A percentile compares a stretch with the other conserved stretches of the same genome.
Conservation (phyloP, 2,113 vertebrate genomes). For the Arizona elegans region DNA sequence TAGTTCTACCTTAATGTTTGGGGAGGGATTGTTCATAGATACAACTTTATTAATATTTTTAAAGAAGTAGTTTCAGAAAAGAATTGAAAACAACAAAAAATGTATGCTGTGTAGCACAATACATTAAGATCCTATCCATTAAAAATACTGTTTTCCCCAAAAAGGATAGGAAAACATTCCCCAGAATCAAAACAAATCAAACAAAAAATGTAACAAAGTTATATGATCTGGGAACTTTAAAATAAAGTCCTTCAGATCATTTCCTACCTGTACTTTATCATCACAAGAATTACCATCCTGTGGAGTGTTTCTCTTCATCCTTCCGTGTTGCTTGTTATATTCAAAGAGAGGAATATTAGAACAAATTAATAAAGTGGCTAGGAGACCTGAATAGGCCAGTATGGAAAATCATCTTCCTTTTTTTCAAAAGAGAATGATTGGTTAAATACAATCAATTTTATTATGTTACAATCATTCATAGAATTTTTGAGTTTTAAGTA, state of each 20-base stretch:
- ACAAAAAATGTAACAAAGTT: not conserved
- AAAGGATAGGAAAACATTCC: slow-evolving; percentile 4
- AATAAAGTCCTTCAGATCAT: not conserved
- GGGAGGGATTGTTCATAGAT: not conserved
- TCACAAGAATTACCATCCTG: not conserved
- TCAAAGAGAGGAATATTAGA: not conserved
- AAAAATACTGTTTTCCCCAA: slow-evolving; percentile 29
- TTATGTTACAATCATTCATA: not conserved
- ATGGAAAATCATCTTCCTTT: not conserved
- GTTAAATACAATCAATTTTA: not conserved
- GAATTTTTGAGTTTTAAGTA: not conserved
- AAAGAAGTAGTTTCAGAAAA: slow-evolving; percentile 37
- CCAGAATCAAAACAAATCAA: not conserved
- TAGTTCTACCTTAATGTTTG: not conserved
- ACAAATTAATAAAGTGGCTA: not conserved
- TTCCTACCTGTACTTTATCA: not conserved
- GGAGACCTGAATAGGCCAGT: not conserved
- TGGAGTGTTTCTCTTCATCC: not conserved
- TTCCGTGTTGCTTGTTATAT: not conserved
- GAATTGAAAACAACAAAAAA: slow-evolving; percentile 48
- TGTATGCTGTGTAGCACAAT: slow-evolving; percentile 20
- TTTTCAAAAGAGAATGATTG: not conserved
- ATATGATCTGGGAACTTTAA: not conserved
- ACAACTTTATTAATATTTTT: slow-evolving; percentile 29
- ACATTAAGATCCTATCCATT: slow-evolving; percentile 8